These are phyloP conservation scores for Dicaeum eximium DNA, from an alignment of 2,113 vertebrate species.

Conservation along the genomic window DNA sequence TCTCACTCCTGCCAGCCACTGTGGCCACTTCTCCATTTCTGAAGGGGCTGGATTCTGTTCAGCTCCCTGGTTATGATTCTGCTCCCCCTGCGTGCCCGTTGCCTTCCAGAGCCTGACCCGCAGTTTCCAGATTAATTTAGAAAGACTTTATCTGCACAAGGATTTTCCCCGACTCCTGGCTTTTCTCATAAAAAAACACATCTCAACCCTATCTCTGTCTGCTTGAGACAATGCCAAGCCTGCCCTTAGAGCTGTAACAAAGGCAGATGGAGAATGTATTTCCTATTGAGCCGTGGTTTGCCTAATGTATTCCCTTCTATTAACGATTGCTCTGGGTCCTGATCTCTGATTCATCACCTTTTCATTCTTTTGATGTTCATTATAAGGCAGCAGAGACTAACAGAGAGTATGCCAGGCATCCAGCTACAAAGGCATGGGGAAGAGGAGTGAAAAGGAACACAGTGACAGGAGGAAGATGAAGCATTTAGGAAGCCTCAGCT, in stretches of 20 bases:
- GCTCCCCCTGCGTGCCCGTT: fast-evolving
- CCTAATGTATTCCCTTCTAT: slow-evolving; percentile 11
- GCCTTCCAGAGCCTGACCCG: not conserved
- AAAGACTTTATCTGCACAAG: not conserved
- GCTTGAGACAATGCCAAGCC: not conserved
- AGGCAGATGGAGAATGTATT: not conserved
- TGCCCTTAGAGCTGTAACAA: slow-evolving; percentile 17
- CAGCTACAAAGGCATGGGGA: not conserved
- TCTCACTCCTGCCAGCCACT: not conserved
- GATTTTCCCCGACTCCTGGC: not conserved
- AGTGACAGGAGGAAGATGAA: not conserved
- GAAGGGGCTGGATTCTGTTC: not conserved
- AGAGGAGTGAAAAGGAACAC: not conserved
- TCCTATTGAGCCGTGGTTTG: not conserved
- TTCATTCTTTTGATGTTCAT: slow-evolving; percentile 35
- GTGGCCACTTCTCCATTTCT: not conserved
- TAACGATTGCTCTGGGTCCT: not conserved
- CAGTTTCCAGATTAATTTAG: not conserved
- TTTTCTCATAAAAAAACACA: not conserved
- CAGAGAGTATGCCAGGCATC: not conserved
- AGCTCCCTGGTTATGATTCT: not conserved
- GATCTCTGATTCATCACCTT: slow-evolving; percentile 2
- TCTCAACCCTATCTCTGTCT: not conserved
- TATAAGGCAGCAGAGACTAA: not conserved
- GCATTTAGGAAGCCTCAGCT: not conserved